Evolutionary conservation across 2,888 invertebrate genomes (phyloP).

Genomic region (Drosophila peninsularis): DNA sequence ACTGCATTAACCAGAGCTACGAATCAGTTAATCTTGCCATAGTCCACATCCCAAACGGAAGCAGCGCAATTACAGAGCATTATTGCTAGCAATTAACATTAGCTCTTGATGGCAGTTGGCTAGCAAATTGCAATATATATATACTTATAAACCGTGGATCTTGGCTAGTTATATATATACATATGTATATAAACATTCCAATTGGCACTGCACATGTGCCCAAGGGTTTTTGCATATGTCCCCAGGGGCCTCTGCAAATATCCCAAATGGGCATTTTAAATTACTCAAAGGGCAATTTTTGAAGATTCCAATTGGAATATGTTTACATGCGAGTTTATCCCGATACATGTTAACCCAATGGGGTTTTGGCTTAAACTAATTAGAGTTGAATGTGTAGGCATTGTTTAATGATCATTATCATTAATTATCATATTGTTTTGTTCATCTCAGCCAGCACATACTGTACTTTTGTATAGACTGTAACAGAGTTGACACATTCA

Average conservation of each 20-base stretch:
- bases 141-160: background rate
- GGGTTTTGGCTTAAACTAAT: background rate
- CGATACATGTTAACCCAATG: too few species aligned
- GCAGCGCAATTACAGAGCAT: background rate
- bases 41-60: slow-evolving; percentile 9
- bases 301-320: background rate
- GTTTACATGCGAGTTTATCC: too few species aligned
- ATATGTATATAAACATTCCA: background rate
- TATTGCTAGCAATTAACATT: background rate
- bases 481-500: slow-evolving; percentile 7
- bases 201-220: background rate
- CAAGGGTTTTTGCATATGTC: background rate
- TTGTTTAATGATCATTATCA: too few species aligned
- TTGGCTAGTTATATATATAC: background rate
- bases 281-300: background rate
- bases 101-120: background rate
- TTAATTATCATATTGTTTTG: background rate
- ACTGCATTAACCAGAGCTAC: background rate
- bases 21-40: slow-evolving; percentile 11
- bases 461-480: background rate
- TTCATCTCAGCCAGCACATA: background rate
- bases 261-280: background rate
- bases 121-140: background rate
- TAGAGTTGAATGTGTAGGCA: background rate
- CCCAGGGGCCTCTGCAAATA: background rate